Conservation (phyloP, 2,113 vertebrate species). For the Pelusios castaneus region DNA sequence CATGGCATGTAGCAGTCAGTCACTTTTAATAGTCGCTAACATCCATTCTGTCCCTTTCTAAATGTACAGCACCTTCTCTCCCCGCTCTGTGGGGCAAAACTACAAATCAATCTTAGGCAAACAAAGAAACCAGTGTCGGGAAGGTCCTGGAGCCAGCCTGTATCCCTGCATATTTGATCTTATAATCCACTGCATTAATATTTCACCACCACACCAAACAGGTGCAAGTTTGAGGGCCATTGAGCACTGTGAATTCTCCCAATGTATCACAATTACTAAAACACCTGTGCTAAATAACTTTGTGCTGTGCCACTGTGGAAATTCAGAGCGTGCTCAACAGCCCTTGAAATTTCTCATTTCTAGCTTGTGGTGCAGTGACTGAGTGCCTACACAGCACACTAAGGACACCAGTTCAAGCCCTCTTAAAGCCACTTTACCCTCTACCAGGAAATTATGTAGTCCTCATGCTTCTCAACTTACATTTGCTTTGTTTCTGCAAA, state of each 20-base stretch:
- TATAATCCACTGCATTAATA: conserved; percentile 40
- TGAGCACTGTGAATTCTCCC: conserved; percentile 57
- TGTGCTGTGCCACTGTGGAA: conserved; percentile 56
- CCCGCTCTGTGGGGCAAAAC: background rate
- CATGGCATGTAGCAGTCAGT: background rate
- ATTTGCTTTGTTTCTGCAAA: conserved; percentile 22
- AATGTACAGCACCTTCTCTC: background rate
- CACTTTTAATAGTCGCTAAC: background rate
- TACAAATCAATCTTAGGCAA: background rate
- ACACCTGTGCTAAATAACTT: conserved; percentile 70
- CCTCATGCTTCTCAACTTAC: conserved; percentile 30
- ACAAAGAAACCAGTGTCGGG: conserved; percentile 45
- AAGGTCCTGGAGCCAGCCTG: conserved; percentile 39
- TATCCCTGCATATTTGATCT: conserved; percentile 42
- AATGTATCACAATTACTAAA: conserved; percentile 64
- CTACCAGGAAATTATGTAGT: background rate
- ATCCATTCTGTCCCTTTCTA: conserved; percentile 21
- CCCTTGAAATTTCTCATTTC: conserved; percentile 71
- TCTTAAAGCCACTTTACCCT: conserved; percentile 31
- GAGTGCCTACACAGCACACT: conserved; percentile 5
- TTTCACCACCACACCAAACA: conserved; percentile 60
- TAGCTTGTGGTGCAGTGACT: conserved; percentile 30
- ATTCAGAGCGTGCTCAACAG: conserved; percentile 65
- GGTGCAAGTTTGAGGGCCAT: conserved; percentile 70
- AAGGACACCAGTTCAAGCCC: conserved; percentile 15